Conservation (phyloP, 2,113 vertebrate genomes). For the Upupa epops region DNA sequence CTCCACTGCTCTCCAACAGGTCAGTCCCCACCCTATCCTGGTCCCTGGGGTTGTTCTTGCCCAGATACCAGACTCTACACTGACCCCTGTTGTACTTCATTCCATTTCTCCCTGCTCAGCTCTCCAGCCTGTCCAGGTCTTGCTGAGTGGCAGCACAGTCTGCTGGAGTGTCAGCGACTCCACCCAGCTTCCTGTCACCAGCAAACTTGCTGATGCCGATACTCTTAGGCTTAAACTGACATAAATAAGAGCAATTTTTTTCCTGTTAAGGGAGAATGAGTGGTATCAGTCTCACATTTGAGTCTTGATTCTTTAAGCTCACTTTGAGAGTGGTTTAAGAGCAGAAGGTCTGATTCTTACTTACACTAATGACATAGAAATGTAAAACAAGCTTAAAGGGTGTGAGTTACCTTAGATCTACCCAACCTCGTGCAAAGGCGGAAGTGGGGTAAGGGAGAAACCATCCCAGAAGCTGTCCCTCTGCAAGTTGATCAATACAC, state of each 20-base stretch:
- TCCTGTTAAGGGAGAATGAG: not conserved
- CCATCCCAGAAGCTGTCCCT: not conserved
- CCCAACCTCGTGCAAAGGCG: not conserved
- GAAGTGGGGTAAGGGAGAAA: not conserved
- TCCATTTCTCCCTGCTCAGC: too few species aligned
- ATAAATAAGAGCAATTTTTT: not conserved
- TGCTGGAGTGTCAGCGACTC: too few species aligned
- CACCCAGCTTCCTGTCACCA: too few species aligned
- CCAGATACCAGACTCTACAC: too few species aligned
- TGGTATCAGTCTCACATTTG: not conserved
- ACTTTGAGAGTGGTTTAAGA: not conserved
- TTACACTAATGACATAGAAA: not conserved
- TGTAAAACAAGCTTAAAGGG: not conserved
- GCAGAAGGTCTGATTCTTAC: not conserved
- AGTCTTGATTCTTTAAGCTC: not conserved
- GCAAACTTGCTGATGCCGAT: too few species aligned
- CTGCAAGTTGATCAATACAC: not conserved
- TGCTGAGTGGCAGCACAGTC: too few species aligned
- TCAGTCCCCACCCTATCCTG: too few species aligned
- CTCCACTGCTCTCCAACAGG: too few species aligned
- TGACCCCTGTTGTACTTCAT: too few species aligned
- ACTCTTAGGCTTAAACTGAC: not conserved
- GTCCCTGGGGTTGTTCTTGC: too few species aligned
- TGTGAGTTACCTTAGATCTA: not conserved
- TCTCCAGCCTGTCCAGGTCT: too few species aligned